Percentiles rank a stretch among this genome's conserved stretches.
phyloP scores from a whole-genome alignment of 2,888 invertebrate species.

The Cheilosia impressa region DNA sequence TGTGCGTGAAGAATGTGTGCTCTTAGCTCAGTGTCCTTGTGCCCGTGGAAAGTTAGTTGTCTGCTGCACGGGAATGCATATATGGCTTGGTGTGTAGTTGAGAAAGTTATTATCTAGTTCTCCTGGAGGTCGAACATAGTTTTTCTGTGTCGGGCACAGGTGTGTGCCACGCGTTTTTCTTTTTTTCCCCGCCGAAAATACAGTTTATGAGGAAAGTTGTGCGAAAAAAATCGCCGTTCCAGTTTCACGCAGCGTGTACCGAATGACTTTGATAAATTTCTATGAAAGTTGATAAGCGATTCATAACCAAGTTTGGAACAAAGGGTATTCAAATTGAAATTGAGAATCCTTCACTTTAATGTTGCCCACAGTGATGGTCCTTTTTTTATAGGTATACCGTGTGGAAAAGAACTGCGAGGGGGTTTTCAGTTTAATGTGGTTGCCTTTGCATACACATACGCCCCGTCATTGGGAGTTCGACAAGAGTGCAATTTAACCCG shows the following conservation, averaged over 20 bases:
- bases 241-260: slow-evolving; percentile 12
- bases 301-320: not conserved
- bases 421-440: too few relatives aligned
- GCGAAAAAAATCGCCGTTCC: slow-evolving; percentile 19
- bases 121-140: too few relatives aligned
- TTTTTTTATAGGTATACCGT: too few relatives aligned
- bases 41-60: not conserved
- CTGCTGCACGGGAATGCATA: slow-evolving; percentile 1
- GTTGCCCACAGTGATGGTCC: too few relatives aligned
- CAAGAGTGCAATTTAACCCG: too few relatives aligned
- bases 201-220: slow-evolving; percentile 29
- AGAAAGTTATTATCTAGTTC: slow-evolving; percentile 30
- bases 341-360: too few relatives aligned
- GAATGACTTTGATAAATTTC: not conserved
- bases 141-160: too few relatives aligned
- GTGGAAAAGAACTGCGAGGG: too few relatives aligned
- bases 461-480: too few relatives aligned
- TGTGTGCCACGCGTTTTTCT: not conserved
- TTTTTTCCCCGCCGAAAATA: not conserved
- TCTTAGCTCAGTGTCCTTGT: not conserved
- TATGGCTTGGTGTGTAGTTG: slow-evolving; percentile 18
- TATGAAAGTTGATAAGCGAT: slow-evolving; percentile 1
- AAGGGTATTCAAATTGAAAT: not conserved
- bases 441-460: too few relatives aligned
- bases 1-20: too few relatives aligned